Percentiles rank a stretch among this genome's conserved stretches.
Conservation (phyloP, 2,113 vertebrate species). For the Himantopus leucocephalus region DNA sequence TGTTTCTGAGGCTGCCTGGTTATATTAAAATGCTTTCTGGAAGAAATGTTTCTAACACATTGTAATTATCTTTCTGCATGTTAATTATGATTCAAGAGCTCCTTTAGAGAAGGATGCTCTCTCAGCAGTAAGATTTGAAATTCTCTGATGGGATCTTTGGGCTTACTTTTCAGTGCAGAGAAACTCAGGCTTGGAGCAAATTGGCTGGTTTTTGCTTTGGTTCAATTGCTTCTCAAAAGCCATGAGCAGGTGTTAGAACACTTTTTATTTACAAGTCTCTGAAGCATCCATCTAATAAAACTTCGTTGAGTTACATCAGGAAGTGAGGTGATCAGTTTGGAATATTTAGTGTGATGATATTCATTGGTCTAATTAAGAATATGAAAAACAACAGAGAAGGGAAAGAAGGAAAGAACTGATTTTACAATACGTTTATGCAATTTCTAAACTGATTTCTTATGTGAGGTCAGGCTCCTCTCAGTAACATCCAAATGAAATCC, state of each 20-base stretch:
- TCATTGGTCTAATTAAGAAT: not conserved
- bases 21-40: not conserved
- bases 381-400: not conserved
- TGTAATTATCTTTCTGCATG: conserved; percentile 44
- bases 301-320: not conserved
- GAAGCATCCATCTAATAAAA: not conserved
- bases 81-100: conserved; percentile 40
- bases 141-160: conserved; percentile 5
- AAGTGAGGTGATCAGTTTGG: not conserved
- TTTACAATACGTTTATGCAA: not conserved
- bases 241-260: not conserved
- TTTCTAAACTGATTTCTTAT: not conserved
- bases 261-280: not conserved
- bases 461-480: not conserved
- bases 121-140: not conserved
- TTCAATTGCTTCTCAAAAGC: conserved; percentile 6
- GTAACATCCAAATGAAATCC: not conserved
- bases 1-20: not conserved
- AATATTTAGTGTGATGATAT: not conserved
- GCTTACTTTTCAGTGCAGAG: conserved; percentile 9
- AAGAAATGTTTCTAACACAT: conserved; percentile 17
- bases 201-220: conserved; percentile 4
- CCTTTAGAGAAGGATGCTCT: conserved; percentile 1
- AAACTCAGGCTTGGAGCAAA: not conserved
- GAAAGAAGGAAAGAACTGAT: not conserved